A percentile compares a stretch with the other conserved stretches of the same genome.
phyloP scores from a whole-genome alignment of 2,888 invertebrate genomes.

The Tubulanus polymorphus region DNA sequence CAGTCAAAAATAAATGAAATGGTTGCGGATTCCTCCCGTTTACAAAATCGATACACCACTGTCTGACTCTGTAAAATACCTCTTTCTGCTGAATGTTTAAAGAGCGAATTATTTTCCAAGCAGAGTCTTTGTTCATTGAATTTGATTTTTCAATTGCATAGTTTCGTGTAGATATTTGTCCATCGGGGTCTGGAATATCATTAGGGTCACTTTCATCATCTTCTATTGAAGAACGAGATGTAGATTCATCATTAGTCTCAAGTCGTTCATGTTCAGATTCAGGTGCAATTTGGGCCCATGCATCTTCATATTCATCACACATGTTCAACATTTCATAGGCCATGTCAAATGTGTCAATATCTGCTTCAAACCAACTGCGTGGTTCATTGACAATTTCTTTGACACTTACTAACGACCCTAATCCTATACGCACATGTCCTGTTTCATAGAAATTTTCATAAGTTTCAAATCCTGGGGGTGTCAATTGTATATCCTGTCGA shows the following conservation, averaged over 20 bases:
- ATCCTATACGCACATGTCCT: neutral
- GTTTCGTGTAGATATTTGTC: neutral
- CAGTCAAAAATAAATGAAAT: slow-evolving; percentile 22
- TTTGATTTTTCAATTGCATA: neutral
- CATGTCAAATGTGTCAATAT: neutral
- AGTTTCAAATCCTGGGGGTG: neutral
- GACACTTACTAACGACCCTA: neutral
- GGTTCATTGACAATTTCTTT: neutral
- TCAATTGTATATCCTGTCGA: slow-evolving; percentile 14
- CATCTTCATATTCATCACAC: neutral
- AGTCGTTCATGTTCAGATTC: neutral
- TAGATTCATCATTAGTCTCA: no score
- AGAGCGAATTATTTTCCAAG: neutral
- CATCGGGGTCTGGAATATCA: neutral
- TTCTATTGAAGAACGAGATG: neutral
- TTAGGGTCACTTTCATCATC: neutral
- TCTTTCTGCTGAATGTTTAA: neutral
- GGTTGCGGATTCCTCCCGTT: slow-evolving; percentile 11
- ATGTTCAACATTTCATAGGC: neutral
- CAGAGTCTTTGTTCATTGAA: neutral
- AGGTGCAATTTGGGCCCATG: slow-evolving; percentile 2
- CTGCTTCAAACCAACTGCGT: neutral
- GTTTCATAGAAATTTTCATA: neutral
- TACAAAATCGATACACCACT: neutral
- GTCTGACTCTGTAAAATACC: neutral